phyloP scores from a whole-genome alignment of 2,888 invertebrate species.

The Nemapogon koenigi region DNA sequence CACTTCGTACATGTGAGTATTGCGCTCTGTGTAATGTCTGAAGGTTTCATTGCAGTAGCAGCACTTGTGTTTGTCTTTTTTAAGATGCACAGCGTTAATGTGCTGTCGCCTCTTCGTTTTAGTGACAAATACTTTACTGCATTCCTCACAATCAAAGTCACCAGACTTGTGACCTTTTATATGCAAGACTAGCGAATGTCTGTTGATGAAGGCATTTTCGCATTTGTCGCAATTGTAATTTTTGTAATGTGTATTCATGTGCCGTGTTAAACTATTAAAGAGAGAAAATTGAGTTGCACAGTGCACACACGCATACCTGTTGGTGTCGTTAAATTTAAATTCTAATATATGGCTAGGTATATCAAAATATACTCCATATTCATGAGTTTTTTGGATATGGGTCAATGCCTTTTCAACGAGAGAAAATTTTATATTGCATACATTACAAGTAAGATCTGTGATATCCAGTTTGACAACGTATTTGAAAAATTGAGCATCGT shows the following conservation, averaged over 20 bases:
- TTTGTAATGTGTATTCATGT: constrained; percentile 26
- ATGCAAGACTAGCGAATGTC: constrained; percentile 19
- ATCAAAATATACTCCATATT: constrained; percentile 14
- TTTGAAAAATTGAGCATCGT: constrained; percentile 10
- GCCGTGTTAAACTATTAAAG: constrained; percentile 21
- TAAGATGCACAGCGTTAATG: constrained; percentile 24
- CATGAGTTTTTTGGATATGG: constrained; percentile 19
- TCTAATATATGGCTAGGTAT: constrained; percentile 22
- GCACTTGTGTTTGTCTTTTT: constrained; percentile 20
- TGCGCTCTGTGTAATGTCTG: constrained; percentile 27
- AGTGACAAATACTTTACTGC: constrained; percentile 38
- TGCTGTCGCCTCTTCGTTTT: constrained; percentile 24
- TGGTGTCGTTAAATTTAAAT: constrained; percentile 22
- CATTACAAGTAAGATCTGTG: constrained; percentile 24
- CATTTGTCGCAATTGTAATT: constrained; percentile 25
- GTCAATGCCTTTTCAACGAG: constrained; percentile 16
- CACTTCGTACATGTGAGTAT: constrained; percentile 26
- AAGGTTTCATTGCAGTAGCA: constrained; percentile 28
- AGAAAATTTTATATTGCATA: constrained; percentile 18
- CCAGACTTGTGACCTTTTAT: constrained; percentile 21
- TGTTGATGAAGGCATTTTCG: constrained; percentile 22
- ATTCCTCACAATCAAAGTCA: constrained; percentile 40
- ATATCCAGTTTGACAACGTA: constrained; percentile 26
- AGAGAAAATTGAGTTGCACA: constrained; percentile 21
- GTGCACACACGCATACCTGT: constrained; percentile 16